Percentiles rank a stretch among this genome's conserved stretches.
Conservation (phyloP, 1,140 invertebrate species). For the Anastrepha ludens region DNA sequence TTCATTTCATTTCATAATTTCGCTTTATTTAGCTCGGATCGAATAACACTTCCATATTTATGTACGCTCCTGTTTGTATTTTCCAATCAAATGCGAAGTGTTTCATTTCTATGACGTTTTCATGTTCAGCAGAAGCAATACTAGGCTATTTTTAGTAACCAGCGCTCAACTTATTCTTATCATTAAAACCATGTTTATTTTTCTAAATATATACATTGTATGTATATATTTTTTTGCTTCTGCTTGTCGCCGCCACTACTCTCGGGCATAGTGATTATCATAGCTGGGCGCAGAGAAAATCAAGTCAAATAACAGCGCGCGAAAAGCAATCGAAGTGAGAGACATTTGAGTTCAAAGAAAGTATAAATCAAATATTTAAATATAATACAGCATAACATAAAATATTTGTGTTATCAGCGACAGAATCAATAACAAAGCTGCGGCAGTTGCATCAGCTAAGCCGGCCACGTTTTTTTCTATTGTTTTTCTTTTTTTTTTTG, state of each 20-base stretch:
- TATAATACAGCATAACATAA: background rate
- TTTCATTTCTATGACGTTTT: background rate
- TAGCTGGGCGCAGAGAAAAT: background rate
- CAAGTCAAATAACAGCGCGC: background rate
- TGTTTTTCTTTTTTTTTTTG: background rate
- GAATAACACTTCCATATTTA: too few relatives aligned
- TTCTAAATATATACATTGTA: background rate
- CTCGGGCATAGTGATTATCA: background rate
- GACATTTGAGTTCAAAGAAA: background rate
- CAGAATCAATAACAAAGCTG: slow-evolving; percentile 6
- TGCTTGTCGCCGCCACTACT: background rate
- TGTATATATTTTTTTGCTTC: background rate
- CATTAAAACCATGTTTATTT: background rate
- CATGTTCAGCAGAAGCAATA: background rate
- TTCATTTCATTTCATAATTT: too few relatives aligned
- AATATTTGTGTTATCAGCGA: background rate
- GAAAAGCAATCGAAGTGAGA: background rate
- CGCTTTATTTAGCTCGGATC: too few relatives aligned
- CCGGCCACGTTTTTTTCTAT: background rate
- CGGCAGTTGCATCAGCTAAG: background rate
- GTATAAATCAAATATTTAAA: background rate
- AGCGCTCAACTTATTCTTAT: slow-evolving; percentile 11
- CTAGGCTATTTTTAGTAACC: slow-evolving; percentile 8
- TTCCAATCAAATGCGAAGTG: too few relatives aligned
- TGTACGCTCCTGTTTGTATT: too few relatives aligned